Conservation (phyloP, 2,113 vertebrate species). For the Pygoscelis antarcticus region DNA sequence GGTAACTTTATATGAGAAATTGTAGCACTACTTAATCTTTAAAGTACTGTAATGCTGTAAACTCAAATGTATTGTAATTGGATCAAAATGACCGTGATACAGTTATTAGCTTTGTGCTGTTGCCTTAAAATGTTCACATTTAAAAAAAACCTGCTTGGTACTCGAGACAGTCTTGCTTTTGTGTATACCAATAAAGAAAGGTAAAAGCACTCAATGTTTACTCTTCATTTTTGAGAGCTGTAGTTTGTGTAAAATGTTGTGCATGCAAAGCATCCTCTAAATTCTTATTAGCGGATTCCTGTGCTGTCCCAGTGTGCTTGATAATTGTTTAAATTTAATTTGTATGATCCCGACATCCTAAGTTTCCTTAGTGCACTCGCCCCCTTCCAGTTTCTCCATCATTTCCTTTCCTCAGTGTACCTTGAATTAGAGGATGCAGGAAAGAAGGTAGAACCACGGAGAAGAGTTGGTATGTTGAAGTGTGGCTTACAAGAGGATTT, state of each 20-base stretch:
- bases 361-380: neutral
- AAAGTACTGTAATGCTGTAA: neutral
- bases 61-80: neutral
- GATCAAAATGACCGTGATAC: neutral
- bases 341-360: neutral
- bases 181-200: neutral
- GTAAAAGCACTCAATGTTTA: neutral
- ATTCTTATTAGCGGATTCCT: neutral
- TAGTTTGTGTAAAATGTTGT: neutral
- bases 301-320: neutral
- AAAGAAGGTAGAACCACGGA: neutral
- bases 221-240: neutral
- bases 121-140: neutral
- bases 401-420: neutral
- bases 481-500: neutral
- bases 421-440: neutral
- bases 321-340: neutral
- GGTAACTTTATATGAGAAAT: neutral
- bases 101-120: neutral
- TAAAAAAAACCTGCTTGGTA: neutral
- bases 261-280: neutral
- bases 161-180: neutral
- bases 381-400: neutral
- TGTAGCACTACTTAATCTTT: neutral
- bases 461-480: neutral